Evolutionary conservation across 2,113 vertebrate species (phyloP), one percentile per base, ranked within the genome.

Genomic region (Hippocampus guttulatus): DNA sequence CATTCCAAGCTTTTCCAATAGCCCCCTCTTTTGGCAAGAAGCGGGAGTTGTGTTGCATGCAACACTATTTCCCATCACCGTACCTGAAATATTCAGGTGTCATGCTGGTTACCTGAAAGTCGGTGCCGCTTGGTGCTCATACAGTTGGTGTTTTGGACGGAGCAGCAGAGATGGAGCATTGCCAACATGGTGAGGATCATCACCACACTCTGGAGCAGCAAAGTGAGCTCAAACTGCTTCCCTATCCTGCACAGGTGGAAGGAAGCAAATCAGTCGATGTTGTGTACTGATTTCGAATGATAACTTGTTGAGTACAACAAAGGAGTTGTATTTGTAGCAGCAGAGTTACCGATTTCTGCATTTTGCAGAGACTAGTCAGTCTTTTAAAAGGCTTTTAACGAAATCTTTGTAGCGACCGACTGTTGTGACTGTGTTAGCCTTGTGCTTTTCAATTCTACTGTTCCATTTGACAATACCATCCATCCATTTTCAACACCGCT

Each of bases 161-260:
- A n/a, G 80, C 93, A 93, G 90, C 93, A 94, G 61, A 94, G 88
- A 38, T 93, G 90, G 0, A 94, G 87, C 88, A 94, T 93, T 21
- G 85, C 81, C 6, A 94, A 75, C 93, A 94, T 94, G 70, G 92
- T 86, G 72, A 91, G 11, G 77, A 94, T 93, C 92, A 94, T 92
- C 75, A 94, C 90, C 73, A 93, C 75, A 3, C 93, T 94, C 85
- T 94, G 93, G 4, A 94, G 79, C 69, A 94, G 90, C 71, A 94
- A 81, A 0, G 93, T 91, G 70, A 92, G 40, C 81, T 94, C 93
- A 83, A 94, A 94, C 82, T 93, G 92, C 77, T 92, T 94, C 55
- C 93, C 93, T 43, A 94, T 89, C 93, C 93, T 94, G 77, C 20
- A 72, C 41, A 14, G 38, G 40, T 0, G 1, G 5, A 57, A 74